Conservation (phyloP, 2,797 vertebrate species). For the Microtus agrestis region DNA sequence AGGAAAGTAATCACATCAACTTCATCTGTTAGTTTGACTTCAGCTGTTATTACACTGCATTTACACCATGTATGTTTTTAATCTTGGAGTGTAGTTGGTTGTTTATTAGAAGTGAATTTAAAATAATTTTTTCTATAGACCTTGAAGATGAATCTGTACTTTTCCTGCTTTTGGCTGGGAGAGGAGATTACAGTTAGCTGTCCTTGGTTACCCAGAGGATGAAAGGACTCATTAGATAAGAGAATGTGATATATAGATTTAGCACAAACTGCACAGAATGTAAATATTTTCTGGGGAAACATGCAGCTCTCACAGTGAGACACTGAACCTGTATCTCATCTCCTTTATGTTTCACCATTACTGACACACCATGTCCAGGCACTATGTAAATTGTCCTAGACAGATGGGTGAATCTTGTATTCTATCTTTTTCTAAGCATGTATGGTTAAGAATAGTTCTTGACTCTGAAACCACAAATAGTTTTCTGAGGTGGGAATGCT, state of each 20-base stretch:
- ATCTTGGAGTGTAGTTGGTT: neutral
- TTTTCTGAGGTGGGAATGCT: neutral
- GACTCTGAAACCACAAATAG: neutral
- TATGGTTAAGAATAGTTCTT: slow-evolving; percentile 23
- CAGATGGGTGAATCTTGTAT: neutral
- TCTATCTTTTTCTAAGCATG: neutral
- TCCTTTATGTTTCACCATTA: neutral
- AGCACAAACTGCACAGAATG: slow-evolving; percentile 6
- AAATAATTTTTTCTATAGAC: slow-evolving; percentile 1
- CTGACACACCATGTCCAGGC: neutral
- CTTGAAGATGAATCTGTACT: too few species aligned
- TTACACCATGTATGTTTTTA: neutral
- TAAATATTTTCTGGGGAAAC: neutral
- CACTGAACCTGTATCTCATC: neutral
- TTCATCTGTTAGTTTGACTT: slow-evolving; percentile 37
- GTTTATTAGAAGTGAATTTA: slow-evolving; percentile 46
- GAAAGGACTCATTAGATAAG: neutral
- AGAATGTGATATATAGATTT: neutral
- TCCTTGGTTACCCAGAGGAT: neutral
- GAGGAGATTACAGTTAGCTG: neutral
- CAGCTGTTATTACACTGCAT: slow-evolving; percentile 14
- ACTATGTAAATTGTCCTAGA: neutral
- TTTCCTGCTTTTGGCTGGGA: neutral
- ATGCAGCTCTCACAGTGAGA: neutral
- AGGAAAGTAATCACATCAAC: slow-evolving; percentile 10